These are phyloP conservation scores for Pristionchus japonicus DNA, from an alignment of 2,888 invertebrate genomes.

Conservation along the genomic window DNA sequence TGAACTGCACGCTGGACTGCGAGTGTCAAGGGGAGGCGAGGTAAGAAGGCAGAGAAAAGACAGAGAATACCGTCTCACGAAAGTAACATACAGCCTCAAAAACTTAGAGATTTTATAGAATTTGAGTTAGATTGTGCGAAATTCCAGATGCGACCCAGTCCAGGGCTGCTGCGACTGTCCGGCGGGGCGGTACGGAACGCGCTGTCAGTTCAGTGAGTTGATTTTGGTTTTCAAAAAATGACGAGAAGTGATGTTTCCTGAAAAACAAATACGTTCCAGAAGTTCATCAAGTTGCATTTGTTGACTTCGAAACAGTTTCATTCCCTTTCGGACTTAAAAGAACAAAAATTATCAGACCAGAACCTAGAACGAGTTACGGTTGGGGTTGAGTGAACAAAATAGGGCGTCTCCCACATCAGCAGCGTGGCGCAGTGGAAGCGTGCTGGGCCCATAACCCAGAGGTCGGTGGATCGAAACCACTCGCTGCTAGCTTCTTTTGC, in stretches of 20 bases:
- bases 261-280: not conserved
- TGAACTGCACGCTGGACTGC: conserved; percentile 79
- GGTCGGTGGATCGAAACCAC: conserved; percentile 82
- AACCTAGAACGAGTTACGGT: too few species aligned
- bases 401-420: too few species aligned
- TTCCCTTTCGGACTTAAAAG: too few species aligned
- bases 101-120: too few species aligned
- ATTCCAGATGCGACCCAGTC: conserved; percentile 70
- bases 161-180: conserved; percentile 74
- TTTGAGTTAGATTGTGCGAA: not conserved
- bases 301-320: too few species aligned
- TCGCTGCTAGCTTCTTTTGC: conserved; percentile 14
- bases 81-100: not conserved
- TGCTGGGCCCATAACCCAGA: conserved; percentile 90
- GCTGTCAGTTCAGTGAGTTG: conserved; percentile 64
- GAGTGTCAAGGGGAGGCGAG: conserved; percentile 80
- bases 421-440: conserved; percentile 88
- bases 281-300: not conserved
- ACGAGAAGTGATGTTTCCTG: too few species aligned
- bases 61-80: not conserved
- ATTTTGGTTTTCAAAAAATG: not conserved
- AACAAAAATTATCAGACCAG: too few species aligned
- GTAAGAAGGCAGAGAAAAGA: not conserved
- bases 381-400: too few species aligned
- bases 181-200: conserved; percentile 67